A percentile compares a stretch with the other conserved stretches of the same genome.
These are phyloP conservation scores for Stomatorhinus ivindoensis DNA, from an alignment of 2,113 vertebrate genomes.

Conservation along the genomic window DNA sequence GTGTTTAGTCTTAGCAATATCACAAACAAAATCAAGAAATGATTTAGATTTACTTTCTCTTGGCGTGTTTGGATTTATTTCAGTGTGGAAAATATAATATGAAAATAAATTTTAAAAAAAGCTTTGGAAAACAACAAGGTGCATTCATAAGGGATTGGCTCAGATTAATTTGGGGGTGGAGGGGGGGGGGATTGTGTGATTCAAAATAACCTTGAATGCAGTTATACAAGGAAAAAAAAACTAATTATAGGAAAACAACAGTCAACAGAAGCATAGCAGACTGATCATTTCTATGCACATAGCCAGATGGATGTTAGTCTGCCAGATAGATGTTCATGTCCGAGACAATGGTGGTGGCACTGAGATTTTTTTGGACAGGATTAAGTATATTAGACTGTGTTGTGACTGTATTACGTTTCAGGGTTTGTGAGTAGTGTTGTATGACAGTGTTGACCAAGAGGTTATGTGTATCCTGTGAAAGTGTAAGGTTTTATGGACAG, in stretches of 20 bases:
- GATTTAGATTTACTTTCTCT: constrained; percentile 1
- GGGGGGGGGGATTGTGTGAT: neutral
- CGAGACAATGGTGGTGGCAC: neutral
- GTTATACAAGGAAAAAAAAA: constrained; percentile 11
- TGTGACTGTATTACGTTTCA: neutral
- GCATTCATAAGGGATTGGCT: constrained; percentile 12
- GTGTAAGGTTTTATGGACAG: neutral
- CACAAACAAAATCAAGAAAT: constrained; percentile 14
- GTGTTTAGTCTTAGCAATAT: neutral
- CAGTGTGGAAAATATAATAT: neutral
- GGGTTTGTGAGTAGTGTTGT: neutral
- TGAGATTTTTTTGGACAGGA: neutral
- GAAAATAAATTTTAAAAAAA: neutral
- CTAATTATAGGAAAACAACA: constrained; percentile 14
- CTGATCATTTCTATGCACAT: constrained; percentile 44
- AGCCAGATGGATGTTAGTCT: neutral
- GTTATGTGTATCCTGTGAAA: neutral
- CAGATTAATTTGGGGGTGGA: neutral
- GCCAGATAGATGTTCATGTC: neutral
- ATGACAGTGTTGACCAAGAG: neutral
- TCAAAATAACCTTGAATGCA: constrained; percentile 9
- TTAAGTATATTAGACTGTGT: neutral
- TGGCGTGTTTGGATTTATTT: neutral
- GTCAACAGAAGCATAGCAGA: constrained; percentile 21
- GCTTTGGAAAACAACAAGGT: constrained; percentile 15